Base-by-base conservation (phyloP, 1,140 invertebrate species). In the Asbolus verrucosus region DNA sequence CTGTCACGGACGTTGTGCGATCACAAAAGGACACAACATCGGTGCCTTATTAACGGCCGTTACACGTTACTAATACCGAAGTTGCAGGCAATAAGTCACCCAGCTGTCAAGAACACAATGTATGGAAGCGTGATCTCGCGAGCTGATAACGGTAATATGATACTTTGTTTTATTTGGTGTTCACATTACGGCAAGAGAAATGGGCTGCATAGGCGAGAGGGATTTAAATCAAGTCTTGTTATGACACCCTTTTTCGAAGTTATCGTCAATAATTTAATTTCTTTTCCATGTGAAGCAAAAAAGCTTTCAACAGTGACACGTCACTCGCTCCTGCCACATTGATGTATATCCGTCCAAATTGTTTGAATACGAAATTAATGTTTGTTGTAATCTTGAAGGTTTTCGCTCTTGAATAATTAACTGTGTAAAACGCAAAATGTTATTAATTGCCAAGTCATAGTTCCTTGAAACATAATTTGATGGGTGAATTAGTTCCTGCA, bases 71-170 rank as follows among this genome's bases (percentile, higher is more conserved):
- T 54, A 54, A 54, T 54, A 54, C 46, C 46, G 6, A 50, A 50
- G 41, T 38, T 41, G 63, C 31, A 46, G 30, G 27, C 16, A 54
- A 65, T 69, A 69, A 69, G 60, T 69, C 61, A 69, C 60, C 33
- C 14, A 41, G 31, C 19, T 69, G 67, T 65, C 67, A 69, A 24
- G 67, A 69, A 30, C 46, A 69, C 67, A 69, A 65, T 69, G 46
- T 62, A 62, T 69, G 15, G 67, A 65, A 39, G 67, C 39, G 46
- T 54, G 67, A 69, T 69, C 67, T 63, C 33, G 27, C 31, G 59
- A 36, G 50, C 16, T 60, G 67, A 69, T 69, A 69, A 69, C 59
- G 33, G 67, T 69, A 69, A 69, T 50, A 36, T 65, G 67, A 69
- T 69, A 65, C 54, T 54, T 54, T 54, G 46, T 27, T 54, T 54